Evolutionary conservation across 1,140 invertebrate species (phyloP), one percentile per base, ranked within the genome.

Genomic region (Laodelphax striatellus): DNA sequence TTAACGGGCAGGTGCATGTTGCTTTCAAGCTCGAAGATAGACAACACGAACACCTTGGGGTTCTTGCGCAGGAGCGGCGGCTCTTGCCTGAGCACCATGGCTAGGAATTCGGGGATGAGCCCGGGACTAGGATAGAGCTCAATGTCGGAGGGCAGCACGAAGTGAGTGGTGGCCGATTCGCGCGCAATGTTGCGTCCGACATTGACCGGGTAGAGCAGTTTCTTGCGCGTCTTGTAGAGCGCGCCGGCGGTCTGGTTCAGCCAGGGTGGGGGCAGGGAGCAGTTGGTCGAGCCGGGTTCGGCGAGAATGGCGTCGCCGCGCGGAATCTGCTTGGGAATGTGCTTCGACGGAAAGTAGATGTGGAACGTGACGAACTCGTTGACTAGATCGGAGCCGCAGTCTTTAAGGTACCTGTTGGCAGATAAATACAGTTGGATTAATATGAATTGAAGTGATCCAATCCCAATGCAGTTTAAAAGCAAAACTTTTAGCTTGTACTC

Each of bases 91-190:
- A 85, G 81, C 53, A 92, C 83, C 88, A 92, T 88, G 64, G 88
- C 85, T 31, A 92, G 76, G 70, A 92, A 92, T 66, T 83, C 82
- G 6, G 77, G 75, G 17, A 86, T 84, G 59, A 91, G 70, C 66
- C 85, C 81, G 13, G 88, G 85, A 76, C 84, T 91, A 14, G 91
- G 90, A 72, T 92, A 92, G 42, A 94, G 78, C 71, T 94, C 90
- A 64, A 92, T 90, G 70, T 94, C 91, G 13, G 88, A 90, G 6
- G 90, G 85, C 60, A 95, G 77, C 41, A 96, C 80, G 71, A 85
- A 92, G 70, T 92, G 82, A 13, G 92, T 93, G 21, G 84, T 73
- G 9, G 92, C 85, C 9, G 83, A 80, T 67, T 92, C 87, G 10
- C 91, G 77, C 0, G 90, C 91, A 13, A 94, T 80, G 70, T 94